Evolutionary conservation across 2,888 invertebrate genomes (phyloP), one percentile per base, ranked within the genome.

Genomic region (Blera fallax): DNA sequence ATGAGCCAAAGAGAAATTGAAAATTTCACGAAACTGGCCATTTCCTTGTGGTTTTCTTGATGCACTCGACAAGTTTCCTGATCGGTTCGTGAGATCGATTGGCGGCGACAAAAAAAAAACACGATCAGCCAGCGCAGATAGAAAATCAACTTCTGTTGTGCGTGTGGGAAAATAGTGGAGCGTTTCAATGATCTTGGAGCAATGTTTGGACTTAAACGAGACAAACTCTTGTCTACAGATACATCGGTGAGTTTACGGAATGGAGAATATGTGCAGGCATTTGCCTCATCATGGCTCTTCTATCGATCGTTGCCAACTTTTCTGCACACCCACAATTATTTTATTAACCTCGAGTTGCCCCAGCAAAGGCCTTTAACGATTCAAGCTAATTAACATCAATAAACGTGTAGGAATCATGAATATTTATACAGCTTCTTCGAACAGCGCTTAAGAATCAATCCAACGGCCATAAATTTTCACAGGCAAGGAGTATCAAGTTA

Each of bases 131-230:
- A n/a, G 21, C 29, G 43, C n/a, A 43, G 43, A 60, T 32, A 24
- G 27, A 56, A 34, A 8, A 40, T 29, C 34, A 54, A 69, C 56
- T 29, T 40, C n/a, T 1, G 21, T 27, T 27, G 65, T 83, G 82
- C 78, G 83, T 83, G 79, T 79, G 67, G 73, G 62, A 78, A 83
- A 65, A 76, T 58, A 34, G 76, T 76, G 62, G 21, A 81, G 78
- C 60, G 29, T 37, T 40, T 64, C 64, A 64, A 37, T 76, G 76
- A 70, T 76, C 69, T 70, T 81, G 56, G 60, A 29, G 74, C 43
- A 16, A 24, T 45, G 40, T 29, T 78, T 78, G 64, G 64, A 50
- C 48, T 16, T 48, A 45, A 48, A 72, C 64, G 45, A 29, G 27
- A 48, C 21, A 45, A 27, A 2, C 11, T 27, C 11, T 43, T 54